Base-by-base conservation (phyloP, 2,888 invertebrate genomes). In the Halictus ligatus region DNA sequence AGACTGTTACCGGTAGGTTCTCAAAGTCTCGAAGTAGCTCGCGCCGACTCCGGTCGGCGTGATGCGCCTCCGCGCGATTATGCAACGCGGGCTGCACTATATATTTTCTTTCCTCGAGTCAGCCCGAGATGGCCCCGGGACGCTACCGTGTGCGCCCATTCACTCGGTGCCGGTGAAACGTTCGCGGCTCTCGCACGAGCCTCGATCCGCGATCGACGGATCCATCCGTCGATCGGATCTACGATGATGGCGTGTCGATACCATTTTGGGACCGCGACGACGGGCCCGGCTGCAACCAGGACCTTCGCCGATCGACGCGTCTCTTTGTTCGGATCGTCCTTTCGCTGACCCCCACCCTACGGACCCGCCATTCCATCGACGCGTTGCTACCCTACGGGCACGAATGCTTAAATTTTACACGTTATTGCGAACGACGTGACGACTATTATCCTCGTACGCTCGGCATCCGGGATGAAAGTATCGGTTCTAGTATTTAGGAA, bases 31-130 rank as follows among this genome's bases (percentile, higher is more conserved):
- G 71, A 86, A 82, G 82, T 82, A 78, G 60, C 77, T 80, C 77
- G 58, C 79, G 74, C 71, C 46, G 69, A 78, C 15, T n/a, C 54
- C 76, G 74, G 50, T 78, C 75, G 73, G 80, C 72, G 81, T 60
- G 90, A 90, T 90, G 83, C 81, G 83, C 87, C 90, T 89, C 78
- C 74, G 81, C 75, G 77, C 69, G 69, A 86, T 90, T 90, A 90
- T 83, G 90, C 91, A 90, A 90, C 60, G n/a, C 77, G 71, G 77
- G 21, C 81, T 88, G 90, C 89, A 91, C 91, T 88, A 91, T 91
- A 90, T 90, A 90, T 90, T 91, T 90, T 88, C 89, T 85, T 90
- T 85, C 58, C 84, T 74, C 75, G 67, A 71, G 73, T 72, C 73
- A 75, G 67, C 80, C 40, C 75, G 84, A 73, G 89, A 82, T 84